These are phyloP conservation scores for Chaetorhynchus papuensis DNA, from an alignment of 2,113 vertebrate species.

Conservation along the genomic window DNA sequence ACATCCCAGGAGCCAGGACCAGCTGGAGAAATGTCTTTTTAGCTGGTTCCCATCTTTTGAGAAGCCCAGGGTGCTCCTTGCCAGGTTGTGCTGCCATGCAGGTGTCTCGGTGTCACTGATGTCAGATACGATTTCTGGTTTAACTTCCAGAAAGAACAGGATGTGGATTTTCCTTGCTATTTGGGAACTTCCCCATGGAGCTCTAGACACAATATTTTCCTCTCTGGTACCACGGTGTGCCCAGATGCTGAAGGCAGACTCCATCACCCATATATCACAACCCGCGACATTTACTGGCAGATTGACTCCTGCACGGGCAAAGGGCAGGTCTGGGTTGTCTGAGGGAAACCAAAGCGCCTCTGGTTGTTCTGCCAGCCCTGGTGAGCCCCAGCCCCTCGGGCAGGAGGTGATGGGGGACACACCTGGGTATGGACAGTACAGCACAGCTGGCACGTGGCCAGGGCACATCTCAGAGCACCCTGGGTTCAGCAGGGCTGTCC, in stretches of 20 bases:
- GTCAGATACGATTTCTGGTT: background rate
- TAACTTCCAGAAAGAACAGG: background rate
- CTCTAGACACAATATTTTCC: accelerated
- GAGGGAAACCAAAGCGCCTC: background rate
- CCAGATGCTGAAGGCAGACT: background rate
- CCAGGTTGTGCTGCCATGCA: background rate
- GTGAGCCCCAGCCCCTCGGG: accelerated
- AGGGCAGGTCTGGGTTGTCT: background rate
- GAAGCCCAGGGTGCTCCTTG: background rate
- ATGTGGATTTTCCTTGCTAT: background rate
- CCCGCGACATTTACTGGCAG: background rate
- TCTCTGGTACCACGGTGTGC: accelerated
- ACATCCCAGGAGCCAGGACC: background rate
- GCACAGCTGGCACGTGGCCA: accelerated
- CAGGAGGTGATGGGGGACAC: background rate
- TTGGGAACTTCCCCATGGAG: background rate
- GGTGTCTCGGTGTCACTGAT: background rate
- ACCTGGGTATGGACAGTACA: background rate
- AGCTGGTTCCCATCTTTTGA: background rate
- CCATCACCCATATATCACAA: background rate
- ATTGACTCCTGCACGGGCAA: background rate
- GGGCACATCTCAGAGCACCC: background rate
- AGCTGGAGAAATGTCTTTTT: background rate
- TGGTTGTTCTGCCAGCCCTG: background rate
- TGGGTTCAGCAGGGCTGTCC: background rate